phyloP scores from a whole-genome alignment of 2,113 vertebrate species.

The Regulus satrapa region DNA sequence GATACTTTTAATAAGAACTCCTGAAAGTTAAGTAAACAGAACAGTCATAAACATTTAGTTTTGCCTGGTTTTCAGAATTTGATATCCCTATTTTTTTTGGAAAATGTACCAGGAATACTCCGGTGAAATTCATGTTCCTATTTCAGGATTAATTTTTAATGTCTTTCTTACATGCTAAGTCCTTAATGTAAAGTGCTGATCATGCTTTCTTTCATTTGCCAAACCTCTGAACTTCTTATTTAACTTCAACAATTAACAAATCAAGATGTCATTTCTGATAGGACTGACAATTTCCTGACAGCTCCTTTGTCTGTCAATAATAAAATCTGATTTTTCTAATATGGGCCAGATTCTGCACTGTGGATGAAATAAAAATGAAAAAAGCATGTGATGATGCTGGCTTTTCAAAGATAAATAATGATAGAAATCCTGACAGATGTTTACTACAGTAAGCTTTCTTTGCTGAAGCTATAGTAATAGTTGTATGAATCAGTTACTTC shows the following conservation, averaged over 20 bases:
- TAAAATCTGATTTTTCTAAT: background rate
- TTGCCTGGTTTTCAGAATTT: background rate
- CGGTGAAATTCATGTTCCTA: background rate
- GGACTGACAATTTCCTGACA: background rate
- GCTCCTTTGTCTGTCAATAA: background rate
- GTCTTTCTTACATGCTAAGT: background rate
- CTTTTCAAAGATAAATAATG: background rate
- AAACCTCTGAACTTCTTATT: background rate
- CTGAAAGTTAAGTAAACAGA: background rate
- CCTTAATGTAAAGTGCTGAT: background rate
- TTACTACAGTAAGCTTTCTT: background rate
- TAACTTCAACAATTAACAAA: background rate
- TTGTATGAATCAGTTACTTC: background rate
- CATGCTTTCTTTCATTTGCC: background rate
- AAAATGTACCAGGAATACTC: background rate
- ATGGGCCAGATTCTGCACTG: background rate
- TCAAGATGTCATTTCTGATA: background rate
- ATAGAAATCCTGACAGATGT: background rate
- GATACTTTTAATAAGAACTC: background rate
- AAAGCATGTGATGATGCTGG: background rate
- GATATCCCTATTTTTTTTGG: background rate
- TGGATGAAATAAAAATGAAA: background rate
- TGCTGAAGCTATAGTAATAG: background rate
- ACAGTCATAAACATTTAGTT: background rate
- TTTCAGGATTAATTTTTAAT: background rate